Evolutionary conservation across 1,140 invertebrate species (phyloP).

Genomic region (Cryptotermes secundus): DNA sequence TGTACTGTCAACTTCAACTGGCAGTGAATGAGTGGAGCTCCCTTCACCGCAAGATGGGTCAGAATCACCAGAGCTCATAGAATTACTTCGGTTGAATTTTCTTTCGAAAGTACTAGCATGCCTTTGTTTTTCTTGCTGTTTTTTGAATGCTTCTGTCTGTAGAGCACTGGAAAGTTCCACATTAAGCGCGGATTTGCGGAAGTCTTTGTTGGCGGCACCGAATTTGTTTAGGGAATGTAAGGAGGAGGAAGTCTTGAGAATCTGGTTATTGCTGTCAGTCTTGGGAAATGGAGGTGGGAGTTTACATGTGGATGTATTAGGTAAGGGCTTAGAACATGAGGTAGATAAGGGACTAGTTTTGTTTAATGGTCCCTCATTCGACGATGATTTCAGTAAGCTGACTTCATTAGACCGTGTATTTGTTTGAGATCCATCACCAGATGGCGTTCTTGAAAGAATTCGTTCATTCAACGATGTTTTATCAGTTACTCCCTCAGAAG

Average conservation of each 20-base stretch:
- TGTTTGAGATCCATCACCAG: not conserved
- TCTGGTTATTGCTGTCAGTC: constrained; percentile 47
- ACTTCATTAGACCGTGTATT: not conserved
- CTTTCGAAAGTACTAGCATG: not conserved
- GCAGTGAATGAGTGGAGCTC: not conserved
- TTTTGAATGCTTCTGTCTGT: constrained; percentile 44
- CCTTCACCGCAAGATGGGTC: not conserved
- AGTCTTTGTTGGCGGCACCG: constrained; percentile 64
- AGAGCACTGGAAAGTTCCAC: constrained; percentile 51
- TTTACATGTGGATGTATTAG: not conserved
- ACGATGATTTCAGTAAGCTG: not conserved
- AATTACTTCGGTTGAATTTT: constrained; percentile 30
- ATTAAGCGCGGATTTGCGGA: constrained; percentile 72
- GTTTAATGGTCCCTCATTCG: not conserved
- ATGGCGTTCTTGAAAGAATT: not conserved
- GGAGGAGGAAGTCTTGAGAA: constrained; percentile 21
- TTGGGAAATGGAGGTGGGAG: constrained; percentile 62
- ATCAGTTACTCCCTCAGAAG: not conserved
- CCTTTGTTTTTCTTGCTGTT: constrained; percentile 50
- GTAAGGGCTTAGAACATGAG: not conserved
- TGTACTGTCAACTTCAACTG: constrained; percentile 28
- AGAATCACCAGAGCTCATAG: constrained; percentile 31
- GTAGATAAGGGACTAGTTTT: not conserved
- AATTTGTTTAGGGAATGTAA: constrained; percentile 25
- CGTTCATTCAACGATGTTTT: not conserved